phyloP scores from a whole-genome alignment of 2,113 vertebrate species.

The Crotalus horridus region DNA sequence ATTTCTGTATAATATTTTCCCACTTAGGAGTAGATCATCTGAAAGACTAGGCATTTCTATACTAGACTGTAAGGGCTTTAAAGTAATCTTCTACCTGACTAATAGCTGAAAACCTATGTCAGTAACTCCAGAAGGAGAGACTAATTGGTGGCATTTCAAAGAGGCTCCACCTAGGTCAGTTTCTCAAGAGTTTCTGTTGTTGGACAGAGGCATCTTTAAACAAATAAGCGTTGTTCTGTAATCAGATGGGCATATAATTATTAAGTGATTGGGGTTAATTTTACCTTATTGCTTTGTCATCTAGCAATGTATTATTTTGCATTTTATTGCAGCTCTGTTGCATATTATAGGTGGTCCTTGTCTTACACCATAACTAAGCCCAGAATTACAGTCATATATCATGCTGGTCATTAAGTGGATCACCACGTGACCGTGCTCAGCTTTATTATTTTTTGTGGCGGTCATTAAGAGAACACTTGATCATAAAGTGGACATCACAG shows the following conservation, averaged over 20 bases:
- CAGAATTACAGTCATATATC: too few species aligned
- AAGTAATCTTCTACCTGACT: neutral
- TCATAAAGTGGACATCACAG: too few species aligned
- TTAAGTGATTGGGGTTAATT: neutral
- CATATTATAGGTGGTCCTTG: neutral
- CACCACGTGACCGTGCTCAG: too few species aligned
- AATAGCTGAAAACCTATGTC: neutral
- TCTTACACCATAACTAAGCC: too few species aligned
- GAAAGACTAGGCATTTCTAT: neutral
- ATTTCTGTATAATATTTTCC: neutral
- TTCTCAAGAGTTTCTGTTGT: neutral
- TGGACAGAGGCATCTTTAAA: neutral
- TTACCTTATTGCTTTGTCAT: neutral
- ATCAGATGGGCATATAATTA: neutral
- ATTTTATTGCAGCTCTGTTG: neutral
- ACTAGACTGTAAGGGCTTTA: neutral
- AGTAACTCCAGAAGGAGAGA: too few species aligned
- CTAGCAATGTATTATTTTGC: neutral
- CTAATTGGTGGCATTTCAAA: neutral
- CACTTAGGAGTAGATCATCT: neutral
- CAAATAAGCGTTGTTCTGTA: neutral
- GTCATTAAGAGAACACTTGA: too few species aligned
- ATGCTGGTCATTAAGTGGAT: too few species aligned
- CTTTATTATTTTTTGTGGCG: too few species aligned
- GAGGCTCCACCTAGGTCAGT: neutral